Evolutionary conservation across 2,888 invertebrate species (phyloP), one percentile per base, ranked within the genome.

Genomic region (Ommatoiulus sabulosus): DNA sequence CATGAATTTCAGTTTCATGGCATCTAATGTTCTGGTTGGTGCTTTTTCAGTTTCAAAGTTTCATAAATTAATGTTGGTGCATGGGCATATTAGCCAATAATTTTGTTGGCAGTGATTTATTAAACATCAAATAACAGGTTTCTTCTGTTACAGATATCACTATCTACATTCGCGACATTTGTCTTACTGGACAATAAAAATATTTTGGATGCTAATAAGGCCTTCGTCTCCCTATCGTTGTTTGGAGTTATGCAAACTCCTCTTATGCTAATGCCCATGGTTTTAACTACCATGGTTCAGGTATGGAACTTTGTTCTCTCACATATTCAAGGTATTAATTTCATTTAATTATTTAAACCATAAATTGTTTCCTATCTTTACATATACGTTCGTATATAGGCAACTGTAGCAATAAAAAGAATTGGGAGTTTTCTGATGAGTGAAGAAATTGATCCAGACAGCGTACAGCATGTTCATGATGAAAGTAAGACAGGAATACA

Each of bases 221-320:
- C 93, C 0, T 94, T 94, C 91, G 94, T 94, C 6, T 93, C 93
- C 3, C 91, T 94, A 88, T 92, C 94, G 0, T 91, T 94, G 43
- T 94, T 94, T 91, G 93, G 94, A 91, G 93, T 94, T 86, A 91
- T 94, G 87, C 92, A 93, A 24, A 93, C 93, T 90, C 94, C 94
- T 0, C 91, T 94, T 17, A 92, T 92, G 43, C 92, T 93, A 91
- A 91, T 94, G 86, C 89, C 89, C 3, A 86, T 89, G 87, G 86
- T 88, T 43, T 72, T 89, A 86, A 91, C 91, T 44, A 91, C 89
- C 44, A 90, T 91, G 44, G 91, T 92, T 17, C 91, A 92, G 91
- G 91, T 91, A 72, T 1, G 24, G 12, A 0, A 80, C 15, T 2
- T 80, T 35, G 10, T 72, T 24, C 3, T 7, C 10, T 24, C 12